These are phyloP conservation scores for Macaca nemestrina DNA, from an alignment of 2,113 vertebrate genomes.

Conservation along the genomic window DNA sequence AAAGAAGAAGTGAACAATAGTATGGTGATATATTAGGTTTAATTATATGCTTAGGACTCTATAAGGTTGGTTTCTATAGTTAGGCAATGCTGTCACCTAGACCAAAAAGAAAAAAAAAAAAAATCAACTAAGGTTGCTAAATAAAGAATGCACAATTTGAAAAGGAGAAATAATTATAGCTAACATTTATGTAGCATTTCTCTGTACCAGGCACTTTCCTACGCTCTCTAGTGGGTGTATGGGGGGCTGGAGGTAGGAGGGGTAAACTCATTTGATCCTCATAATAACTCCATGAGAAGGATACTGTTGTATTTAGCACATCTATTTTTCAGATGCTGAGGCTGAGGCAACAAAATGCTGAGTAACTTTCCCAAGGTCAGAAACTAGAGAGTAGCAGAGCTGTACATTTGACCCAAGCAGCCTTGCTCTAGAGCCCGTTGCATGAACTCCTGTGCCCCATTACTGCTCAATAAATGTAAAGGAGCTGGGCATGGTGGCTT, in stretches of 20 bases:
- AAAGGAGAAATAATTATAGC: slow-evolving; percentile 52
- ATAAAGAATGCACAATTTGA: slow-evolving; percentile 27
- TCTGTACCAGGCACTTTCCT: background rate
- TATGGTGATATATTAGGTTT: background rate
- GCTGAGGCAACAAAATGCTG: background rate
- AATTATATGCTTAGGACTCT: background rate
- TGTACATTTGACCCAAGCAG: fast-evolving
- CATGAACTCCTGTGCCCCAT: background rate
- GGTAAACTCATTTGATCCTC: slow-evolving; percentile 5
- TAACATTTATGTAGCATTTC: background rate
- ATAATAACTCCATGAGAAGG: slow-evolving; percentile 34
- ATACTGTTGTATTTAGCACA: slow-evolving; percentile 33
- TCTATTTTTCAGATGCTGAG: background rate
- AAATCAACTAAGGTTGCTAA: background rate
- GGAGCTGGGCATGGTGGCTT: too few species aligned
- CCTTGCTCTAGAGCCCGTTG: fast-evolving
- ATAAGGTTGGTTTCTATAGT: background rate
- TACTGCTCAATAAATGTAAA: background rate
- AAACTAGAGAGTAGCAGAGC: too few species aligned
- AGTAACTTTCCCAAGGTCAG: background rate
- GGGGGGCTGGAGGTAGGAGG: background rate
- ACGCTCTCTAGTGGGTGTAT: background rate
- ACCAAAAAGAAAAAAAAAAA: background rate
- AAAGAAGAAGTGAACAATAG: background rate
- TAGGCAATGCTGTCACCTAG: slow-evolving; percentile 31